phyloP scores from a whole-genome alignment of 2,888 invertebrate species.

The Creontiades dilutus region DNA sequence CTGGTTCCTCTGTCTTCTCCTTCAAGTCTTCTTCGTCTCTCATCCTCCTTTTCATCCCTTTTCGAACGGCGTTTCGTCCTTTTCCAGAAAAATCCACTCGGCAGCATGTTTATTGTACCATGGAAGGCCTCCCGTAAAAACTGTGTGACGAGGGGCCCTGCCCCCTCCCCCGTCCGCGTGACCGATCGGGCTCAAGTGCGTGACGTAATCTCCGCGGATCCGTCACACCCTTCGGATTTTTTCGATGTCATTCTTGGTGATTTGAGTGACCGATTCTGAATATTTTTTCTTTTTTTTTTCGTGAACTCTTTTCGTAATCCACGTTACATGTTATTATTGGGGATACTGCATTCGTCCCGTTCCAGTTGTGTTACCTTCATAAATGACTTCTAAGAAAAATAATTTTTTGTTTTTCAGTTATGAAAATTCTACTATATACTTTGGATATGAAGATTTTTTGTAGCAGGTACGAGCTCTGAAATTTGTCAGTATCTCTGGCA shows the following conservation, averaged over 20 bases:
- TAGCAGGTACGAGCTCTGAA: too few relatives aligned
- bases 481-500: too few relatives aligned
- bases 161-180: neutral
- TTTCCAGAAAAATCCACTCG: neutral
- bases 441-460: too few relatives aligned
- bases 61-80: neutral
- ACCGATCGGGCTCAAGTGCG: conserved; percentile 54
- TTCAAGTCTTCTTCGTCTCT: conserved; percentile 8
- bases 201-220: conserved; percentile 53
- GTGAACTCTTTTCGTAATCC: too few relatives aligned
- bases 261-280: conserved; percentile 27
- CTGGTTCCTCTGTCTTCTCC: neutral
- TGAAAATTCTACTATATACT: too few relatives aligned
- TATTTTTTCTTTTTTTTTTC: neutral
- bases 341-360: too few relatives aligned
- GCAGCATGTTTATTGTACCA: conserved; percentile 23
- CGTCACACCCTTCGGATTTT: conserved; percentile 29
- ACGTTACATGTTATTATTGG: too few relatives aligned
- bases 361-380: too few relatives aligned
- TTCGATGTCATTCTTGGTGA: conserved; percentile 27
- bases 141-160: neutral
- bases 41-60: conserved; percentile 45
- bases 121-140: conserved; percentile 14
- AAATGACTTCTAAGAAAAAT: too few relatives aligned
- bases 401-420: too few relatives aligned